Evolutionary conservation across 2,888 invertebrate species (phyloP), one percentile per base, ranked within the genome.

Genomic region (Patella depressa): DNA sequence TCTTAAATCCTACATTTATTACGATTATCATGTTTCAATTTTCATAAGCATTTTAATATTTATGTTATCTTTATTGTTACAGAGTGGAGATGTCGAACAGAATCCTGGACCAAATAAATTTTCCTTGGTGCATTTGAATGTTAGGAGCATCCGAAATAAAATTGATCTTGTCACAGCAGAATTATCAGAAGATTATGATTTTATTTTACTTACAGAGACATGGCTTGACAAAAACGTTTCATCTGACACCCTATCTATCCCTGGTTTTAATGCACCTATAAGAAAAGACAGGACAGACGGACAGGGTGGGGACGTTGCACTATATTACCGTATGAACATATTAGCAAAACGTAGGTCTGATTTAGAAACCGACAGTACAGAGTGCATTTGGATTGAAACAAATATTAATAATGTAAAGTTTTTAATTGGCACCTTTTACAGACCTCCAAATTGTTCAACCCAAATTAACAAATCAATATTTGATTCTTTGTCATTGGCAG

Each of bases 181-280:
- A 59, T 59, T n/a, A 17, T 59, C 59, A 19, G 17, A 59, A 12
- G 19, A 59, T 15, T 59, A n/a, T 59, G 59, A 59, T 15, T 59
- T 59, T 19, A 59, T 59, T 59, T n/a, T 14, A n/a, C 15, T 59
- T 5, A 59, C 59, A 15, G 59, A 59, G n/a, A 59, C 59, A 59
- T 59, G 59, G 59, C 59, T 59, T 59, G 59, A 59, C n/a, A 59
- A 59, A 59, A 59, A n/a, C 19, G 9, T n/a, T 15, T 59, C 59
- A 9, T 59, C 59, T 7, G 17, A 59, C 59, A 59, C 59, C 14
- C 17, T 59, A n/a, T 59, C 11, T 59, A 59, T 59, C 59, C 17
- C 15, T 59, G 59, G 59, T 59, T 59, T 59, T 59, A 15, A 59
- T 59, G 59, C 59, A 59, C 59, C 15, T n/a, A 59, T 59, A 59